phyloP scores from a whole-genome alignment of 2,888 invertebrate species.

The Quadroppia sp. region DNA sequence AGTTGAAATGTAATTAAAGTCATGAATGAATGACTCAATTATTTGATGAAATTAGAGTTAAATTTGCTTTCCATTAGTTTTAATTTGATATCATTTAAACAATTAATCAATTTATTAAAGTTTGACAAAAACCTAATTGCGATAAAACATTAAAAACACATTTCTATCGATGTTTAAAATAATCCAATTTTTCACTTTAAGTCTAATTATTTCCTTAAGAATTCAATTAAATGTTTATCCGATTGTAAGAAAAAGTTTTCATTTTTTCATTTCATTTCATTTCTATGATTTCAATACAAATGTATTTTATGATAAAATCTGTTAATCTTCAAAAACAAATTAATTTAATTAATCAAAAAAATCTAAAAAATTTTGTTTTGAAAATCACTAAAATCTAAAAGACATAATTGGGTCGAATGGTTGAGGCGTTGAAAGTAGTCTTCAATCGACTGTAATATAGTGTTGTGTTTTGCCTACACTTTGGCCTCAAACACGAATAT shows the following conservation, averaged over 20 bases:
- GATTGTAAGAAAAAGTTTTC: no score
- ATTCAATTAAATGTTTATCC: not conserved
- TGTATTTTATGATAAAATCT: no score
- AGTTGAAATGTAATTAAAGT: not conserved
- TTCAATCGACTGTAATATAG: not conserved
- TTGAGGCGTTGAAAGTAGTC: not conserved
- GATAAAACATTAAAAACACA: not conserved
- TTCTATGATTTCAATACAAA: no score
- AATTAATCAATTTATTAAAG: not conserved
- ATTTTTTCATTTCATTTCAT: no score
- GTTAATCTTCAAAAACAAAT: no score
- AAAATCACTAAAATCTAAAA: no score
- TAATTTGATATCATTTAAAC: conserved; percentile 1
- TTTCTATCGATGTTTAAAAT: not conserved
- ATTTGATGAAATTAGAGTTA: not conserved
- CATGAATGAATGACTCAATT: not conserved
- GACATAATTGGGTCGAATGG: not conserved
- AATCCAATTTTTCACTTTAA: not conserved
- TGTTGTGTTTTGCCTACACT: not conserved
- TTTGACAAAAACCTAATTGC: not conserved
- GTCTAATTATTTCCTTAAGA: not conserved
- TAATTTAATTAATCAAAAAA: no score
- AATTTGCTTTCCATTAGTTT: not conserved
- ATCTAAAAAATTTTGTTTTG: no score
- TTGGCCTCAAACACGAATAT: no score